These are phyloP conservation scores for Acleris literana DNA, from an alignment of 2,888 invertebrate genomes.

Conservation along the genomic window DNA sequence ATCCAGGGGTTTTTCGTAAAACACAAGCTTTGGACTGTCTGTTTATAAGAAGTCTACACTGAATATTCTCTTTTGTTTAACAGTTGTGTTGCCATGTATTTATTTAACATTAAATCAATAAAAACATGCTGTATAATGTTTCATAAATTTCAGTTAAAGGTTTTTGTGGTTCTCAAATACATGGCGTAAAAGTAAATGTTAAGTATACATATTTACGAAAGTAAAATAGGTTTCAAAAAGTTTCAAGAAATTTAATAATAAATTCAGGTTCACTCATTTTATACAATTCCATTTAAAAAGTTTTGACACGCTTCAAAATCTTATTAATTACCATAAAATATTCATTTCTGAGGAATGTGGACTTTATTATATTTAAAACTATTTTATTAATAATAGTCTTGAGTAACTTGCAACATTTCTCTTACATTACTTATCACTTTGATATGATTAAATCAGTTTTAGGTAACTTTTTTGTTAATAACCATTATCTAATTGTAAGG, in stretches of 20 bases:
- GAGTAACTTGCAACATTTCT: no score
- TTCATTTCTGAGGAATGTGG: not conserved
- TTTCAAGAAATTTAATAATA: not conserved
- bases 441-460: no score
- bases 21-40: constrained; percentile 7
- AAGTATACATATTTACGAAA: not conserved
- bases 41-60: not conserved
- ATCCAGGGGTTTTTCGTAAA: constrained; percentile 45
- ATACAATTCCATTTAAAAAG: not conserved
- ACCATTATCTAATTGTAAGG: no score
- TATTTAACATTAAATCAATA: no score
- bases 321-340: not conserved
- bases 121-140: no score
- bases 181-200: no score
- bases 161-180: no score
- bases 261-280: not conserved
- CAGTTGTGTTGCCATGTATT: no score
- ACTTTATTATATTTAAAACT: not conserved
- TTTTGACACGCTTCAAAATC: not conserved
- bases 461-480: no score
- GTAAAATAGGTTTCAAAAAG: not conserved
- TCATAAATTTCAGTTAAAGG: no score
- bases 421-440: no score
- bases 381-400: no score
- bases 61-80: not conserved